Evolutionary conservation across 2,797 vertebrate genomes (phyloP).

Genomic region (Bryconaethiops microstoma): DNA sequence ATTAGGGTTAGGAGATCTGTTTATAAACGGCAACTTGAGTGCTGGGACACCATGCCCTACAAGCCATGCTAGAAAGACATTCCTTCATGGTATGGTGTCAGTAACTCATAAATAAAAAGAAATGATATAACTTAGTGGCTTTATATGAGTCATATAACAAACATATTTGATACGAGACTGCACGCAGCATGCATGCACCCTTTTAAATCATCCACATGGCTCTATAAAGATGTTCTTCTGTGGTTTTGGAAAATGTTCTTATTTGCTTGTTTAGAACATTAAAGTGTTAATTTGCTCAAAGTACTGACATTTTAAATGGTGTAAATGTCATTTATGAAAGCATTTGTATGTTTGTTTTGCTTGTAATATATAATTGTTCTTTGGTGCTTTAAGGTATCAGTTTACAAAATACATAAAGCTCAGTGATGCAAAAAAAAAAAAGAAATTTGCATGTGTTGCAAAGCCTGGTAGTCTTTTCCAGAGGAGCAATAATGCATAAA

Average conservation of each 20-base stretch:
- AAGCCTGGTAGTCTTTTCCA: constrained; percentile 72
- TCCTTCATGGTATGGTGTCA: constrained; percentile 54
- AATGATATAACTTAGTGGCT: constrained; percentile 55
- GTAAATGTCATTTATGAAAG: too few species aligned
- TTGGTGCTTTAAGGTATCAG: too few species aligned
- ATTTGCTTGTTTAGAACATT: neutral
- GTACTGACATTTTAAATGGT: neutral
- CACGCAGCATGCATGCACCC: constrained; percentile 27
- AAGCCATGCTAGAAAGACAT: constrained; percentile 37
- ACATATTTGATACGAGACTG: neutral
- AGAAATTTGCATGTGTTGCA: constrained; percentile 3
- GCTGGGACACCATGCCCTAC: constrained; percentile 17
- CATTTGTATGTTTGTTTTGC: too few species aligned
- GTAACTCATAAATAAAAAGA: constrained; percentile 65
- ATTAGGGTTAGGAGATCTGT: constrained; percentile 30
- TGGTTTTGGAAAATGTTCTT: neutral
- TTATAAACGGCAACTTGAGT: constrained; percentile 44
- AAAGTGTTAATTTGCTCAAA: neutral
- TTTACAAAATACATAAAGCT: too few species aligned
- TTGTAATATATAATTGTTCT: too few species aligned
- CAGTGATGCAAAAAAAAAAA: neutral
- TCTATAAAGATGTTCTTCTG: neutral
- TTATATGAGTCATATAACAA: constrained; percentile 49
- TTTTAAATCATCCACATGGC: constrained; percentile 38
- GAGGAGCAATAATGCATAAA: constrained; percentile 75